Conservation (phyloP, 2,888 invertebrate species). For the Eupithecia subumbrata region DNA sequence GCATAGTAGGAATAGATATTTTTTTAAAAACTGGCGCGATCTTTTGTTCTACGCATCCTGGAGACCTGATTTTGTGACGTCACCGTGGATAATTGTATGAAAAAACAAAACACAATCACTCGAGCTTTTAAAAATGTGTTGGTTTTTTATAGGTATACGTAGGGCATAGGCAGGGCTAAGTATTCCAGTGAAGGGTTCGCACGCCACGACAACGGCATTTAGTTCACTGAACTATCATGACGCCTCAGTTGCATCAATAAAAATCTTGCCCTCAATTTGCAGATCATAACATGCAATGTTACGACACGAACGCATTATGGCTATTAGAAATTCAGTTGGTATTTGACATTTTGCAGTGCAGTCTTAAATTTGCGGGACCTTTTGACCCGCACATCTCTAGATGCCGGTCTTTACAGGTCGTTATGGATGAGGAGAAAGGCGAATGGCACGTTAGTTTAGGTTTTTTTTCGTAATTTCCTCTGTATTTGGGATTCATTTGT, state of each 20-base stretch:
- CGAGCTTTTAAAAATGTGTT: too few species aligned
- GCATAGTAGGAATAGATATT: too few species aligned
- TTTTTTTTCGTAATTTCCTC: background rate
- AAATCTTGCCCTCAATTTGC: constrained; percentile 60
- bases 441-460: background rate
- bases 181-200: constrained; percentile 46
- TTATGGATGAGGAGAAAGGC: background rate
- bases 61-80: too few species aligned
- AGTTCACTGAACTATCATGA: constrained; percentile 54
- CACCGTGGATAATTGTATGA: too few species aligned
- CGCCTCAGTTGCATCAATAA: constrained; percentile 61
- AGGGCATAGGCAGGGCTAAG: constrained; percentile 33
- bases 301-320: constrained; percentile 60
- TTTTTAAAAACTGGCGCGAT: too few species aligned
- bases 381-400: constrained; percentile 55
- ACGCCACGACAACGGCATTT: constrained; percentile 54
- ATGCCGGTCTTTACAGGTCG: background rate
- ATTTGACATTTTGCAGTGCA: constrained; percentile 67
- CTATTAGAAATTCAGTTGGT: constrained; percentile 51
- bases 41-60: too few species aligned
- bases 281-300: constrained; percentile 50
- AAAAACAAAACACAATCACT: too few species aligned
- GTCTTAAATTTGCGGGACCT: constrained; percentile 54
- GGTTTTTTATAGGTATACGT: background rate
- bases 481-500: background rate